phyloP scores from a whole-genome alignment of 23 tunicate species.

The Trididemnum clinides region DNA sequence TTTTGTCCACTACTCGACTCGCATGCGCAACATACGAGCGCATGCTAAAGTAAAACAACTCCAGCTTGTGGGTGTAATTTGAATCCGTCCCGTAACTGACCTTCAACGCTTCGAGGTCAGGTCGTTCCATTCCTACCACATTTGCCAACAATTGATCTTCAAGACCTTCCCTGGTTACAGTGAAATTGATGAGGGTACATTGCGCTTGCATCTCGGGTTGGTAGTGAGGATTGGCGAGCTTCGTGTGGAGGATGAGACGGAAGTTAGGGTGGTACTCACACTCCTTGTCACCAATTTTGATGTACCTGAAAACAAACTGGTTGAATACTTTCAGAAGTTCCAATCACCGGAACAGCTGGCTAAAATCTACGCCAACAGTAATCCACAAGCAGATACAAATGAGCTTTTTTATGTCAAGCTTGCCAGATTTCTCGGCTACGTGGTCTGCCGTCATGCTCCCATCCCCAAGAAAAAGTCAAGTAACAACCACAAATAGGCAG shows the following conservation, averaged over 20 bases:
- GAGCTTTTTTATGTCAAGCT: too few relatives aligned
- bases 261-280: constrained; percentile 87
- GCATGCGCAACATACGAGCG: too few relatives aligned
- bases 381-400: too few relatives aligned
- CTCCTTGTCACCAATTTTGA: constrained; percentile 99
- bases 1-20: too few relatives aligned
- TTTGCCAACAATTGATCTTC: constrained; percentile 95
- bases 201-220: constrained; percentile 99
- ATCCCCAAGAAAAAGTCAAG: too few relatives aligned
- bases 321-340: neutral
- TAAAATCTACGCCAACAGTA: too few relatives aligned
- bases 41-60: too few relatives aligned
- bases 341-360: too few relatives aligned
- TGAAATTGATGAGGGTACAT: constrained; percentile 97
- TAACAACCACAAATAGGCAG: too few relatives aligned
- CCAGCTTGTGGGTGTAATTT: too few relatives aligned
- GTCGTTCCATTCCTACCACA: constrained; percentile 96
- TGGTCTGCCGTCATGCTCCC: too few relatives aligned
- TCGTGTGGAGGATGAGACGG: constrained; percentile 88
- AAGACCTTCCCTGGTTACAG: constrained; percentile 98
- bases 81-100: constrained; percentile 25
- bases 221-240: constrained; percentile 98
- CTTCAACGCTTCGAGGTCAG: constrained; percentile 92
- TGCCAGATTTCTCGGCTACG: too few relatives aligned
- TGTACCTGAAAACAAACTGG: constrained; percentile 52